Conservation (phyloP, 1,140 invertebrate species). For the Parapsyche elsis region DNA sequence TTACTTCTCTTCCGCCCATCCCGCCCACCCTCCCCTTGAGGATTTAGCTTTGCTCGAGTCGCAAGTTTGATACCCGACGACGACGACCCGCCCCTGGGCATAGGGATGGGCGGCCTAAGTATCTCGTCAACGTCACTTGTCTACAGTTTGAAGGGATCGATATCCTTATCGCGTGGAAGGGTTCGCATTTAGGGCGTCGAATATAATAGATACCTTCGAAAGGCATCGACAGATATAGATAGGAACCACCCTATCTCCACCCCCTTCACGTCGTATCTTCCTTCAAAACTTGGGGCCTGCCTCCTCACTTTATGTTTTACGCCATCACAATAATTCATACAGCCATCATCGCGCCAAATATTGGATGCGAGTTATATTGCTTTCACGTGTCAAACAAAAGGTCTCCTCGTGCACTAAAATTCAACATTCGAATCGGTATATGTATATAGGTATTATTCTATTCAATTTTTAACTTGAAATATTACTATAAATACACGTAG, state of each 20-base stretch:
- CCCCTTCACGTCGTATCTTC: neutral
- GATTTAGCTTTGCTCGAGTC: slow-evolving; percentile 42
- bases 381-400: no score
- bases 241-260: neutral
- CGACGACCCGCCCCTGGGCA: neutral
- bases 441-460: no score
- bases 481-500: no score
- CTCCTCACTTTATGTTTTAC: slow-evolving; percentile 22
- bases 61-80: slow-evolving; percentile 36
- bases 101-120: slow-evolving; percentile 45
- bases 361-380: no score
- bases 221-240: slow-evolving; percentile 50
- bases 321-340: slow-evolving; percentile 32
- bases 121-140: slow-evolving; percentile 56
- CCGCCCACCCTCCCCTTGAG: slow-evolving; percentile 37
- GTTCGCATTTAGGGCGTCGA: slow-evolving; percentile 45
- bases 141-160: slow-evolving; percentile 54
- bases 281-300: slow-evolving; percentile 10
- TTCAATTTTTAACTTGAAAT: no score
- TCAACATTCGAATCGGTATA: no score
- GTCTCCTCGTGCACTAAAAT: no score
- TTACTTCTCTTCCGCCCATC: slow-evolving; percentile 20
- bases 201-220: slow-evolving; percentile 54
- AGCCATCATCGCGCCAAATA: neutral
- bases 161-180: slow-evolving; percentile 55